Conservation (phyloP, 2,797 vertebrate genomes). For the Oreonectes daqikongensis region DNA sequence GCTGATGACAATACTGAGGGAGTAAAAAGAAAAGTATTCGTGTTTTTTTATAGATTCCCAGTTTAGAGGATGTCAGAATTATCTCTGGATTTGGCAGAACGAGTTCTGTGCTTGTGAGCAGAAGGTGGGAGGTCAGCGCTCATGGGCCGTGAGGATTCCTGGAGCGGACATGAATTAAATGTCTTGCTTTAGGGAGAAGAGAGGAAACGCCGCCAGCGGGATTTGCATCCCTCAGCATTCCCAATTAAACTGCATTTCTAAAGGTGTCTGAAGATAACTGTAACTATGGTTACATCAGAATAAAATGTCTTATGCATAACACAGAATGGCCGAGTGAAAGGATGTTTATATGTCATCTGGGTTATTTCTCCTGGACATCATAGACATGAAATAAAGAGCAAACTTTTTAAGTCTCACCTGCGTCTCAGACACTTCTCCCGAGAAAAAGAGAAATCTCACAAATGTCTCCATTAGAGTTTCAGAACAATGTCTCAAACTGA, state of each 20-base stretch:
- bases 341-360: too few species aligned
- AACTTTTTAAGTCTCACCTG: too few species aligned
- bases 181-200: constrained; percentile 36
- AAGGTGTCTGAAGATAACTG: constrained; percentile 12
- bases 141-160: constrained; percentile 29
- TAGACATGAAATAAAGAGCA: too few species aligned
- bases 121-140: constrained; percentile 21
- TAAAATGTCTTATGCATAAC: too few species aligned
- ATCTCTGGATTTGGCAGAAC: constrained; percentile 22
- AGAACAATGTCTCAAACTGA: too few species aligned
- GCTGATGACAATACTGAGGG: constrained; percentile 18
- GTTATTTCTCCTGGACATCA: too few species aligned
- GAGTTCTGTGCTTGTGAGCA: not conserved
- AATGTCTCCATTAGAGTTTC: too few species aligned
- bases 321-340: too few species aligned
- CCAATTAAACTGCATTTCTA: constrained; percentile 34
- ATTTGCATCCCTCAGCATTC: constrained; percentile 29
- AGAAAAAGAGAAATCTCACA: too few species aligned
- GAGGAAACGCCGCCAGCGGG: constrained; percentile 19
- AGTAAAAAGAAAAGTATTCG: not conserved
- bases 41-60: constrained; percentile 18
- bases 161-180: constrained; percentile 39
- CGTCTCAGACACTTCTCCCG: too few species aligned
- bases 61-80: constrained; percentile 30
- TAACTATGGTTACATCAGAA: constrained; percentile 25